Conservation (phyloP, 2,888 invertebrate genomes). For the Drosophila incognita region DNA sequence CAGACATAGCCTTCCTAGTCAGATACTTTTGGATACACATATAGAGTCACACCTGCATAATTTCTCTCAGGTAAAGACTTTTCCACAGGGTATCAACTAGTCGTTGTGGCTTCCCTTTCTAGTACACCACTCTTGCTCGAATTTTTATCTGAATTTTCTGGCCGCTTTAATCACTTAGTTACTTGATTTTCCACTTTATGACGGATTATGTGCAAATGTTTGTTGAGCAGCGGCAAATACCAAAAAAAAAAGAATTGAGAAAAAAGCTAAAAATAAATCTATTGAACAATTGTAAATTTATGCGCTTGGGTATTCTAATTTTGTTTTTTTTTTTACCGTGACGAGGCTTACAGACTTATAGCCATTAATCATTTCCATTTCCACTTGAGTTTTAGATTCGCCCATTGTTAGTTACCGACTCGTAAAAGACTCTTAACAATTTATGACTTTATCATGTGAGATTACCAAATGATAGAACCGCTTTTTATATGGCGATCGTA, state of each 20-base stretch:
- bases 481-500: constrained; percentile 13
- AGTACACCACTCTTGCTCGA: background rate
- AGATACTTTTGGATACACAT: background rate
- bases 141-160: constrained; percentile 26
- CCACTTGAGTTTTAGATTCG: constrained; percentile 20
- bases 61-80: background rate
- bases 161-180: constrained; percentile 71
- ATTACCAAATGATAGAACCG: constrained; percentile 14
- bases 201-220: constrained; percentile 77
- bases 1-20: too few relatives aligned
- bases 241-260: constrained; percentile 8
- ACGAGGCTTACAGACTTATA: constrained; percentile 16
- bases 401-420: constrained; percentile 16
- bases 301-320: constrained; percentile 37
- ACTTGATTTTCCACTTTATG: constrained; percentile 80
- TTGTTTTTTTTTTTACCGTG: background rate
- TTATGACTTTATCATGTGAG: constrained; percentile 48
- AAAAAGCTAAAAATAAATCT: constrained; percentile 31
- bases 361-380: constrained; percentile 55
- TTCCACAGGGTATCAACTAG: background rate
- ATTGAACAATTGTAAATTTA: constrained; percentile 63
- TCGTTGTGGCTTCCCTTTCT: background rate
- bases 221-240: constrained; percentile 27
- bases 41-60: accelerated
- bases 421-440: constrained; percentile 24